phyloP scores from a whole-genome alignment of 2,888 invertebrate genomes.

The Branchipolynoe longqiensis region DNA sequence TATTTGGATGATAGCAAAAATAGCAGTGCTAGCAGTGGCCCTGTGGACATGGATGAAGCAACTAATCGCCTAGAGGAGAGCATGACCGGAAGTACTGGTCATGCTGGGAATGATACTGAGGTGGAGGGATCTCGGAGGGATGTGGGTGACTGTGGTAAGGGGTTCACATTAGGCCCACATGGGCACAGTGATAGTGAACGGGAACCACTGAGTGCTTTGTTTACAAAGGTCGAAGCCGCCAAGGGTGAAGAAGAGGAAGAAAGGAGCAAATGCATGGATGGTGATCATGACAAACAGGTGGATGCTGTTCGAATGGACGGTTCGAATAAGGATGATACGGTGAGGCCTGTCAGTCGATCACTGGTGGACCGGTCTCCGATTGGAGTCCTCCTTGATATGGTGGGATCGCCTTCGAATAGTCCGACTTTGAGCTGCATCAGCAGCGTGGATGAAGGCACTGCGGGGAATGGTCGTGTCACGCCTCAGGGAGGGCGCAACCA shows the following conservation, averaged over 20 bases:
- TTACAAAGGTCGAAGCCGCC: not conserved
- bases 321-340: too few relatives aligned
- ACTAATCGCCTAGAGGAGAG: not conserved
- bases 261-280: too few relatives aligned
- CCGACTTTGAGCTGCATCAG: conserved; percentile 32
- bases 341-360: not conserved
- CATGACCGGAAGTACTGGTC: conserved; percentile 31
- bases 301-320: too few relatives aligned
- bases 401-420: conserved; percentile 2
- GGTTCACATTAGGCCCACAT: conserved; percentile 28
- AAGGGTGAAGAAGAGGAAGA: not conserved
- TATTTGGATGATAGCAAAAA: too few relatives aligned
- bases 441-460: conserved; percentile 9
- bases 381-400: not conserved
- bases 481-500: not conserved
- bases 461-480: not conserved
- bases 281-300: too few relatives aligned
- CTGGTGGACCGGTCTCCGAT: not conserved
- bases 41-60: not conserved
- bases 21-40: not conserved
- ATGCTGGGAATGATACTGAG: not conserved
- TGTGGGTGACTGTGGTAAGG: not conserved
- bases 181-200: conserved; percentile 19
- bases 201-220: conserved; percentile 23
- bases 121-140: not conserved